Evolutionary conservation across 1,140 invertebrate genomes (phyloP), one percentile per base, ranked within the genome.

Genomic region (Philopotamus ludificatus): DNA sequence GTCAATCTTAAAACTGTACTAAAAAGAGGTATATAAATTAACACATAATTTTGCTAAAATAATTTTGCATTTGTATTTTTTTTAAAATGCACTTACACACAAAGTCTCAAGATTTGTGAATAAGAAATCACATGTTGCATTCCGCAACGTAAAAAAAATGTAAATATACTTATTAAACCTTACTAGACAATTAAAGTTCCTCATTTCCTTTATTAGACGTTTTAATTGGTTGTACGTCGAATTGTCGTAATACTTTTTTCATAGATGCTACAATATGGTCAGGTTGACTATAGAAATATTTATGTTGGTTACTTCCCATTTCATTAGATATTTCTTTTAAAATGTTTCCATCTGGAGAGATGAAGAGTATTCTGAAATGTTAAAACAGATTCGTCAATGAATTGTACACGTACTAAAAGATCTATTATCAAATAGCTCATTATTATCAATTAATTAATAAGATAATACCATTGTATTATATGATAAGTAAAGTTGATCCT

Each of bases 281-380:
- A 7, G 81, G 74, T 71, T 76, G 72, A 54, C 77, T 81, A 72
- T 86, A 86, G 73, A 82, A 87, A 71, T 82, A 86, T 70, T 83
- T 85, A 72, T 85, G 85, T 44, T 84, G 77, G 22, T 72, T 76
- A 73, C 82, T 83, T 1, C 84, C 84, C 12, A 79, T 74, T 68
- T 83, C 79, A 70, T 86, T 85, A 59, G 76, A 80, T 23, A 84
- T 78, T 2, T 84, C 78, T 3, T 74, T 68, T 68, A 82, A 73
- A 1, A 86, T 76, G 12, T 77, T 67, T 1, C 83, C 83, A 59
- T 76, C 73, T 9, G 82, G 78, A n/a, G 75, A 76, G 7, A 79
- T 64, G 70, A 81, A 80, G 1, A 81, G 66, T 22, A 81, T 78
- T 63, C 79, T 81, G 69, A 20, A 68, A 68, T 16, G 23, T 53